Percentiles rank a stretch among this genome's conserved stretches.
These are phyloP conservation scores for Anabas testudineus DNA, from an alignment of 2,797 vertebrate genomes.

Conservation along the genomic window DNA sequence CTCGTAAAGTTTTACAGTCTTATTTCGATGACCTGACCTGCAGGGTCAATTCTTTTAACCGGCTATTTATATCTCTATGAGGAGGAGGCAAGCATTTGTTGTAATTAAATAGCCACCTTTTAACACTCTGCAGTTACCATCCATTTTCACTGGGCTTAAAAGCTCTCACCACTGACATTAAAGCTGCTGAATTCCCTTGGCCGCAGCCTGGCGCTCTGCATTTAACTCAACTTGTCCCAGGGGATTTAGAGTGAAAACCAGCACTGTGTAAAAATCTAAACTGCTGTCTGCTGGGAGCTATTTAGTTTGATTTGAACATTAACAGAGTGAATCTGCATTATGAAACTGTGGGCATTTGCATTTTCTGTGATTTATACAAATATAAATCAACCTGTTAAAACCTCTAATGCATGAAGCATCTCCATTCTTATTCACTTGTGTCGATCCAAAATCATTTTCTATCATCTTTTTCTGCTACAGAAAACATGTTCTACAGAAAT, in stretches of 20 bases:
- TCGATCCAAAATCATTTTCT: neutral
- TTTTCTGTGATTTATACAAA: slow-evolving; percentile 11
- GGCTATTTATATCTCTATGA: slow-evolving; percentile 46
- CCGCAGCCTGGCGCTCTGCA: slow-evolving; percentile 21
- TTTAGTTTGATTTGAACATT: slow-evolving; percentile 29
- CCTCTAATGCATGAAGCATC: neutral
- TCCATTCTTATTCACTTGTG: neutral
- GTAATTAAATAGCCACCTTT: slow-evolving; percentile 72
- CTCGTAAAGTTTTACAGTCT: slow-evolving; percentile 41
- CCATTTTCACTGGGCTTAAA: slow-evolving; percentile 70
- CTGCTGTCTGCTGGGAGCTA: slow-evolving; percentile 33
- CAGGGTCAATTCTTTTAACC: slow-evolving; percentile 45
- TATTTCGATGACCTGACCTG: slow-evolving; percentile 40
- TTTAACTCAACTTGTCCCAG: slow-evolving; percentile 59
- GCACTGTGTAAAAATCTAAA: slow-evolving; percentile 41
- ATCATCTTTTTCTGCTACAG: neutral
- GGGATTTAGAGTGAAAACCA: slow-evolving; percentile 49
- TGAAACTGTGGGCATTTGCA: neutral
- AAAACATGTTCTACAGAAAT: neutral
- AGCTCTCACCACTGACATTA: slow-evolving; percentile 67
- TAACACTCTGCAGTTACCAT: slow-evolving; percentile 58
- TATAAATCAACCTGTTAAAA: neutral
- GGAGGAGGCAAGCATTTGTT: slow-evolving; percentile 44
- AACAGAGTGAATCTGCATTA: slow-evolving; percentile 2
- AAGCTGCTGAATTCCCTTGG: slow-evolving; percentile 61